Percentiles rank a stretch among this genome's conserved stretches.
phyloP scores from a whole-genome alignment of 2,888 invertebrate genomes.

The Cantharis lateralis region DNA sequence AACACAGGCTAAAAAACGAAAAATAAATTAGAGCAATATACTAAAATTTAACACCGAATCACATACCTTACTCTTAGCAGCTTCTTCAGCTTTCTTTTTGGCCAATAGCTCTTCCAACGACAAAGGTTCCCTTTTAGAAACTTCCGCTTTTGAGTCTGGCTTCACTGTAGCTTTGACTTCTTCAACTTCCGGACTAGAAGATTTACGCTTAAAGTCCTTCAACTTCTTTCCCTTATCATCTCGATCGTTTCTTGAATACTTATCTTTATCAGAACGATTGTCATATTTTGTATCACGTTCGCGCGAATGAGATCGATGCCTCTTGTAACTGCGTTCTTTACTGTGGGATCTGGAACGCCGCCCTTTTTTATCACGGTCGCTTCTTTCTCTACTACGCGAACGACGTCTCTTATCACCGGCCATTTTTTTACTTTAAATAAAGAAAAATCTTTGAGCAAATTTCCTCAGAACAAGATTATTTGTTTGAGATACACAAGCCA shows the following conservation, averaged over 20 bases:
- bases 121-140: conserved; percentile 79
- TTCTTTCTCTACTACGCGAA: conserved; percentile 55
- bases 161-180: conserved; percentile 38
- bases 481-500: neutral
- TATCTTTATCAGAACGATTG: conserved; percentile 38
- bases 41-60: neutral
- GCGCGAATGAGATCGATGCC: conserved; percentile 47
- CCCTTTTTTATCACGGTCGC: conserved; percentile 48
- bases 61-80: conserved; percentile 82
- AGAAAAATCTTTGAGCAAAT: neutral
- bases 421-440: conserved; percentile 38
- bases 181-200: conserved; percentile 56
- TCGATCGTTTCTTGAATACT: conserved; percentile 34
- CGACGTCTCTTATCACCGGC: conserved; percentile 53
- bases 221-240: conserved; percentile 43
- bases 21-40: neutral
- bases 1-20: conserved; percentile 79
- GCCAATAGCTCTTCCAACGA: conserved; percentile 94
- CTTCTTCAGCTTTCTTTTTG: conserved; percentile 95
- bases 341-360: conserved; percentile 52
- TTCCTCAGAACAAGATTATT: neutral
- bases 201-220: conserved; percentile 43
- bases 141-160: conserved; percentile 34
- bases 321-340: conserved; percentile 49
- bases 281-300: conserved; percentile 49